phyloP scores from a whole-genome alignment of 2,888 invertebrate genomes.

The Pelosia muscerda region DNA sequence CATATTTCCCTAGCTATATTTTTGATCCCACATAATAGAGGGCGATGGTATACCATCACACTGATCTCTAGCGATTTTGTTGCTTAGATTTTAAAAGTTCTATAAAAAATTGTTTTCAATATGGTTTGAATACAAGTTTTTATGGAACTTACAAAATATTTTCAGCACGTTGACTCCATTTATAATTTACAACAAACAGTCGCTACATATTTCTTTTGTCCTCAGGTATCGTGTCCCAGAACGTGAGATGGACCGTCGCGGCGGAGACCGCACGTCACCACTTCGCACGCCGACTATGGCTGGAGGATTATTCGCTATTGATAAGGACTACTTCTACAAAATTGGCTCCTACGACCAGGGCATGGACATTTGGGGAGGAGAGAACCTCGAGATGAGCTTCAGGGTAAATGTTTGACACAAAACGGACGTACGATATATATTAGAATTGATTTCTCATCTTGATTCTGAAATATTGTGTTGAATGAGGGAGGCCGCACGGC shows the following conservation, averaged over 20 bases:
- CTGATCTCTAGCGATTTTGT: background rate
- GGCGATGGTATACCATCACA: no score
- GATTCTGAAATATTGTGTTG: constrained; percentile 8
- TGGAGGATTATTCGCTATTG: constrained; percentile 97
- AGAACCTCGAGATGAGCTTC: constrained; percentile 98
- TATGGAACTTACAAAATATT: no score
- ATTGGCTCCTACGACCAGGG: constrained; percentile 99
- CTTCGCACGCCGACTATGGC: constrained; percentile 99
- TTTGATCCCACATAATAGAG: no score
- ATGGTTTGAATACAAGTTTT: no score
- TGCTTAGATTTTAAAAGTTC: background rate
- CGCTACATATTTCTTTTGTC: background rate
- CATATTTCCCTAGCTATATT: no score
- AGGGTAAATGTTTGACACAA: constrained; percentile 87
- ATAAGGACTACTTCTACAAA: constrained; percentile 98
- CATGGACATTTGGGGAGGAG: constrained; percentile 99
- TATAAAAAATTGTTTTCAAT: no score
- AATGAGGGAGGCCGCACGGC: no score
- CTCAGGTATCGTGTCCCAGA: constrained; percentile 97
- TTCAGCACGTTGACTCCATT: background rate
- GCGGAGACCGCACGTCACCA: constrained; percentile 96
- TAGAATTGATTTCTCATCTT: background rate
- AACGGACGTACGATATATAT: background rate
- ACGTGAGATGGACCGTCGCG: constrained; percentile 97
- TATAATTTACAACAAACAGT: background rate